Percentiles rank a stretch among this genome's conserved stretches.
phyloP scores from a whole-genome alignment of 2,888 invertebrate species.

The Dioctria linearis region DNA sequence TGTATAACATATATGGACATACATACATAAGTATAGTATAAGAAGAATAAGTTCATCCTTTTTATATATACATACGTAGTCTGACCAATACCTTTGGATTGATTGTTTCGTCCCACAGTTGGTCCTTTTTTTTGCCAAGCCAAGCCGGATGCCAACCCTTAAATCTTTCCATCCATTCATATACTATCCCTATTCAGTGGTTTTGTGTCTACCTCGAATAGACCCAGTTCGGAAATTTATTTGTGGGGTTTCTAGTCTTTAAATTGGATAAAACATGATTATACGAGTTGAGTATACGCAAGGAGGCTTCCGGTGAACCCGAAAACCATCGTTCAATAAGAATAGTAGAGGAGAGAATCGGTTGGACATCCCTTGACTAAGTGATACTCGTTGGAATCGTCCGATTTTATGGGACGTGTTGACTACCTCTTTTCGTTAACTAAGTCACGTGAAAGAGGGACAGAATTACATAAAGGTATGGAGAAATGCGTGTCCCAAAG shows the following conservation, averaged over 20 bases:
- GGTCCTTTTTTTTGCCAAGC: not conserved
- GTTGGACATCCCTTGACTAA: not conserved
- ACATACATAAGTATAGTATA: no score
- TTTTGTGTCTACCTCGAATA: slow-evolving; percentile 29
- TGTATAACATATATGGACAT: no score
- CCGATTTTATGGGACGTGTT: slow-evolving; percentile 15
- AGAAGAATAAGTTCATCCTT: not conserved
- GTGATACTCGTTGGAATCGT: not conserved
- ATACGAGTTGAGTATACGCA: slow-evolving; percentile 18
- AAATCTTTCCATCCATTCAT: slow-evolving; percentile 32
- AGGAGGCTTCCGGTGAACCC: not conserved
- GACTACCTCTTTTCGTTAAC: not conserved
- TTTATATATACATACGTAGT: not conserved
- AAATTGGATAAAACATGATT: slow-evolving; percentile 30
- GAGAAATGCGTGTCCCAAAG: slow-evolving; percentile 12
- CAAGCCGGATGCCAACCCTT: slow-evolving; percentile 6
- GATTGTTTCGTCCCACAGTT: not conserved
- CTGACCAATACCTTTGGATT: not conserved
- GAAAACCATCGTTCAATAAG: slow-evolving; percentile 12
- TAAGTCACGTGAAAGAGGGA: not conserved
- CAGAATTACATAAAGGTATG: not conserved
- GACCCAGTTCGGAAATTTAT: slow-evolving; percentile 18
- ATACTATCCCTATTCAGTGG: slow-evolving; percentile 1
- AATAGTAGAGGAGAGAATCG: slow-evolving; percentile 8
- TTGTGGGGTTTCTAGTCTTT: slow-evolving; percentile 27